phyloP scores from a whole-genome alignment of 2,797 vertebrate genomes.

The Galago senegalensis region DNA sequence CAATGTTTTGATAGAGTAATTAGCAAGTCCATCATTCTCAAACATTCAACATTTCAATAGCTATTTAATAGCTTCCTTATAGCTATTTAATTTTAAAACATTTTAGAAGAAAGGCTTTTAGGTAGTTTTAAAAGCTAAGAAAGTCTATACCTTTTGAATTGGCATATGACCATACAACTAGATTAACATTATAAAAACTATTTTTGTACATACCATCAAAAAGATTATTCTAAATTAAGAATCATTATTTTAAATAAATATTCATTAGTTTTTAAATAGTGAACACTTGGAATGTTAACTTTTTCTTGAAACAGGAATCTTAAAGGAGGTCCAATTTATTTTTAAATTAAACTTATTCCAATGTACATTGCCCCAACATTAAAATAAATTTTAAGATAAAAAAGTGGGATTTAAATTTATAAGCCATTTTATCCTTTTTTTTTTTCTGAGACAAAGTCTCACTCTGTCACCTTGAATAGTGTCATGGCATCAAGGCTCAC shows the following conservation, averaged over 20 bases:
- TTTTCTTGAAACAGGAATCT: conserved; percentile 46
- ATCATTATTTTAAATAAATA: conserved; percentile 55
- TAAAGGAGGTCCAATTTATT: conserved; percentile 34
- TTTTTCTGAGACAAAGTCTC: too few species aligned
- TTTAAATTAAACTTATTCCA: conserved; percentile 61
- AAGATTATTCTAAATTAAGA: conserved; percentile 56
- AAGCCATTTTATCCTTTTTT: conserved; percentile 31
- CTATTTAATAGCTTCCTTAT: not conserved
- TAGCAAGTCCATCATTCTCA: not conserved
- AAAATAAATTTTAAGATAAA: conserved; percentile 47
- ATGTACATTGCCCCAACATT: not conserved
- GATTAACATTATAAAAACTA: conserved; percentile 59
- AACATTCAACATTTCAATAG: not conserved
- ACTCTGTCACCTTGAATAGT: too few species aligned
- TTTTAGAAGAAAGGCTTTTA: conserved; percentile 36
- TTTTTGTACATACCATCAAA: conserved; percentile 31
- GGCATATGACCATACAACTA: conserved; percentile 37
- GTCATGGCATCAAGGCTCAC: too few species aligned
- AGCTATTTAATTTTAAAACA: conserved; percentile 49
- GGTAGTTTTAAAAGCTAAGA: conserved; percentile 51
- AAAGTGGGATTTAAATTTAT: conserved; percentile 44
- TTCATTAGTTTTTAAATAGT: not conserved
- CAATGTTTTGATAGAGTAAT: not conserved
- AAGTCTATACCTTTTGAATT: conserved; percentile 35
- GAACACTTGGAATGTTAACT: conserved; percentile 10